These are phyloP conservation scores for Heliconius charithonia DNA, from an alignment of 2,888 invertebrate species.

Conservation along the genomic window DNA sequence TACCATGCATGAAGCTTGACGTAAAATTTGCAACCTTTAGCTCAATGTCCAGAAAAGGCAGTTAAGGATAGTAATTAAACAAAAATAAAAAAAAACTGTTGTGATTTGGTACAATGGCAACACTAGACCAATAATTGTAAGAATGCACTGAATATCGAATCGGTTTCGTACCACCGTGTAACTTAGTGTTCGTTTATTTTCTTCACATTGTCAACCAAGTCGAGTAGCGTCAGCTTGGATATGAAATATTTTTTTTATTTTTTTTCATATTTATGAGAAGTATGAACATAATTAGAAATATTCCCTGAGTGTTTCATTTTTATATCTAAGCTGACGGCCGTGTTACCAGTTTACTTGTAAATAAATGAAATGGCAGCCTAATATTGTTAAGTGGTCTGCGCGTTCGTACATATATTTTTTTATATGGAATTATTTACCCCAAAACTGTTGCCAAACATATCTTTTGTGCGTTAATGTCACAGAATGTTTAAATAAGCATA, in stretches of 20 bases:
- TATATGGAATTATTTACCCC: constrained; percentile 5
- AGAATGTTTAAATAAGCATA: neutral
- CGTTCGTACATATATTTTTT: neutral
- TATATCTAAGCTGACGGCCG: neutral
- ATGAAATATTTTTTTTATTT: neutral
- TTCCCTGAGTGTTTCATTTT: neutral
- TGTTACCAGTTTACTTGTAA: constrained; percentile 19
- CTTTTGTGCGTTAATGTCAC: constrained; percentile 15
- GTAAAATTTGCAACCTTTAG: neutral
- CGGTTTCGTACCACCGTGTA: constrained; percentile 2
- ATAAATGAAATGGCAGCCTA: constrained; percentile 8
- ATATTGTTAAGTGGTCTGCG: neutral
- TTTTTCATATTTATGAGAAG: neutral
- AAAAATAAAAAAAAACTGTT: neutral
- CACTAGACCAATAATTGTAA: constrained; percentile 23
- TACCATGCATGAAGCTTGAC: neutral
- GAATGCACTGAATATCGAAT: constrained; percentile 16
- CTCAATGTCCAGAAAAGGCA: neutral
- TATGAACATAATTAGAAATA: neutral
- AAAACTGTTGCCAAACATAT: constrained; percentile 27
- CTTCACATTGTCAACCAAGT: neutral
- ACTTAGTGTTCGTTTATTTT: constrained; percentile 3
- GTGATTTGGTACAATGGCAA: neutral
- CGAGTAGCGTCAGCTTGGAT: constrained; percentile 3
- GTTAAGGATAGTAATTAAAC: neutral